phyloP scores from a whole-genome alignment of 53 echinoderm and acorn worm genomes.

The Hippasteria phrygiana region DNA sequence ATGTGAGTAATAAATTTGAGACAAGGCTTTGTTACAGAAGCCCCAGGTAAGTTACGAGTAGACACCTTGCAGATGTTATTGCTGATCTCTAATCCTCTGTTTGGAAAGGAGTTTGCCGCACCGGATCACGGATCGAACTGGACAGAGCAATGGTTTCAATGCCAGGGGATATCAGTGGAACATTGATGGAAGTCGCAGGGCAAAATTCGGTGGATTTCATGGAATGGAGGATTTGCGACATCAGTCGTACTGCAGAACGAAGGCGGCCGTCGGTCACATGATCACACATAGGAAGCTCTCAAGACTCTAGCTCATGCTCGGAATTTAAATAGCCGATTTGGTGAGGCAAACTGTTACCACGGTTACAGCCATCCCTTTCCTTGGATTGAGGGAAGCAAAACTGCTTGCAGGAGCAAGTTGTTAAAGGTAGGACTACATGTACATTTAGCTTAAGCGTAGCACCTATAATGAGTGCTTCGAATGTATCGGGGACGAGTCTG shows the following conservation, averaged over 20 bases:
- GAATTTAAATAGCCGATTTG: background rate
- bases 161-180: no score
- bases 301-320: background rate
- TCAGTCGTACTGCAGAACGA: no score
- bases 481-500: no score
- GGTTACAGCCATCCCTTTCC: background rate
- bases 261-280: no score
- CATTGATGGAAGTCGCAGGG: no score
- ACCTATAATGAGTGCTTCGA: background rate
- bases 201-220: no score
- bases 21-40: background rate
- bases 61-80: background rate
- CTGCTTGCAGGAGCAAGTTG: background rate
- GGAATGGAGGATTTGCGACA: no score
- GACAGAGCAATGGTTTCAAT: no score
- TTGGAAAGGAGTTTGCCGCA: no score
- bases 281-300: no score
- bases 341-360: background rate
- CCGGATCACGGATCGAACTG: no score
- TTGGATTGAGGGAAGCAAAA: background rate
- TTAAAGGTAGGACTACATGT: background rate
- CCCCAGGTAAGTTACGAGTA: background rate
- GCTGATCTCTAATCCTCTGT: background rate
- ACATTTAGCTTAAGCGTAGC: background rate
- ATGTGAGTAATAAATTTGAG: no score